Evolutionary conservation across 2,113 vertebrate genomes (phyloP).

Genomic region (Hyperoodon ampullatus): DNA sequence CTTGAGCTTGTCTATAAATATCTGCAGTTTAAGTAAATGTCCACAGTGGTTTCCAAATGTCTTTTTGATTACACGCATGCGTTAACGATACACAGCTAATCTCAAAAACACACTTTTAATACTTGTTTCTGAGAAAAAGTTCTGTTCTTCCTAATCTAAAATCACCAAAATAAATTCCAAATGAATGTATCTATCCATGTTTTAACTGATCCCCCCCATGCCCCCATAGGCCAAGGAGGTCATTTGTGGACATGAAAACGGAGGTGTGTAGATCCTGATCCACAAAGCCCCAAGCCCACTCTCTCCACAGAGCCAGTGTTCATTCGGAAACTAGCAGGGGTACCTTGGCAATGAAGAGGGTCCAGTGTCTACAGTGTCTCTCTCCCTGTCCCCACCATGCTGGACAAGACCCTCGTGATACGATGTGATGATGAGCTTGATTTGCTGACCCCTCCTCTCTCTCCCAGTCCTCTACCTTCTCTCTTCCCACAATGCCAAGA

Average conservation of each 20-base stretch:
- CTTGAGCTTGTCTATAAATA: conserved; percentile 66
- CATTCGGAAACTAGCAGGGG: background rate
- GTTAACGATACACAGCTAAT: background rate
- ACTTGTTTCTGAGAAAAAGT: background rate
- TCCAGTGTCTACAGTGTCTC: accelerated
- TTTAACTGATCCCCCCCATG: background rate
- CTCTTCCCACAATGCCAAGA: background rate
- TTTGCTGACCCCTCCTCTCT: accelerated
- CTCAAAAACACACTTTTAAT: background rate
- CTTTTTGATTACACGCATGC: background rate
- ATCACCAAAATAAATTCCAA: background rate
- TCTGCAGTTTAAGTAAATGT: conserved; percentile 38
- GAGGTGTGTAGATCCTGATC: background rate
- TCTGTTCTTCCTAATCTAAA: background rate
- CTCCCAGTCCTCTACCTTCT: background rate
- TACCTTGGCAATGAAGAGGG: background rate
- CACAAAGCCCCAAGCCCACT: accelerated
- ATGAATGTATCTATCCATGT: background rate
- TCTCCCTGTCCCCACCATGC: accelerated
- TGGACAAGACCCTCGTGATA: background rate
- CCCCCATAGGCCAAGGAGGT: background rate
- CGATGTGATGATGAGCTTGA: accelerated
- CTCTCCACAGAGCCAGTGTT: accelerated
- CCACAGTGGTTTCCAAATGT: background rate
- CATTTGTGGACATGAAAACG: background rate